Evolutionary conservation across 2,888 invertebrate genomes (phyloP), one percentile per base, ranked within the genome.

Genomic region (Cheilosia variabilis): DNA sequence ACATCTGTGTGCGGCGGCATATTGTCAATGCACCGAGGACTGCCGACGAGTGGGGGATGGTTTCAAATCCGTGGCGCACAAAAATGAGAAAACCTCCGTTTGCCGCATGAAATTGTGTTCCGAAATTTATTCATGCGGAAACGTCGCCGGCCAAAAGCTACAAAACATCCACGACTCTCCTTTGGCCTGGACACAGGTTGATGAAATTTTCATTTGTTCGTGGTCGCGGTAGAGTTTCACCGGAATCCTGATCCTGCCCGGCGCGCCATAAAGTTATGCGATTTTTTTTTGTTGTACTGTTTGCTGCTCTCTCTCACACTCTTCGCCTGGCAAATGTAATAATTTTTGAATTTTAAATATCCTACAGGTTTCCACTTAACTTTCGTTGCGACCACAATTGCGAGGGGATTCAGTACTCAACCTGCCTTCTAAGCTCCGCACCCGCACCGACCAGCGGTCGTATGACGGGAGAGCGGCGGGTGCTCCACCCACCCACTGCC

Each of bases 261-360:
- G 24, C 24, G 24, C 37, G 52, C 50, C 63, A 86, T 80, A 71
- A 77, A 71, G 80, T 76, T 55, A 4, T 17, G 19, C 43, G 31
- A 68, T 69, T 63, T 69, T 57, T 60, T 47, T 57, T 52, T 47
- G 17, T 45, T 66, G 4, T 15, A 4, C 55, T 15, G 4, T 52
- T 15, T 52, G 5, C 22, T 52, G 19, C 52, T 52, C 24, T 53
- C n/a, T 2, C 27, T 43, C 15, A 50, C 43, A 27, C 31, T 57
- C 31, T 41, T 63, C 37, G 55, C 68, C 68, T 73, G 80, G 73
- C 60, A 87, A 88, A 88, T 87, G 87, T 88, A 88, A 88, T 88
- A 88, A 88, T 88, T 88, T 88, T 88, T 88, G 88, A 87, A 88
- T 88, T 88, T 88, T 88, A 88, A 88, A 88, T 88, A 88, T 88